phyloP scores from a whole-genome alignment of 2,797 vertebrate genomes.

The Leucoraja ocellata region DNA sequence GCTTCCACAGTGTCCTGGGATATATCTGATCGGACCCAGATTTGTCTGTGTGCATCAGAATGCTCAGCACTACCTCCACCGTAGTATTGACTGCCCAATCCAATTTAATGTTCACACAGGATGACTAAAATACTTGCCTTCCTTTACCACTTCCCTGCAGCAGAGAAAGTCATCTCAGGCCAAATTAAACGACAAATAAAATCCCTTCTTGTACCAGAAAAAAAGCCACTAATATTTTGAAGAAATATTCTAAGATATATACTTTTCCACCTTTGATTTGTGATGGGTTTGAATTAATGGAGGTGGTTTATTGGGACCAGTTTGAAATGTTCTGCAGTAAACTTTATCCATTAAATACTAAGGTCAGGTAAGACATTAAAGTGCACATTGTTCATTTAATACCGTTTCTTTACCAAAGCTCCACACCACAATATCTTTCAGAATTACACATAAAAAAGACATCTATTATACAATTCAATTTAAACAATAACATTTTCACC shows the following conservation, averaged over 20 bases:
- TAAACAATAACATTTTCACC: not conserved
- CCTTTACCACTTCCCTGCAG: conserved; percentile 11
- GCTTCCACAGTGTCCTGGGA: no score
- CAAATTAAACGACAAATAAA: conserved; percentile 11
- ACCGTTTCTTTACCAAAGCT: not conserved
- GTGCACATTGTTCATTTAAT: not conserved
- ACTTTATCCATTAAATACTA: not conserved
- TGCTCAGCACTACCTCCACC: no score
- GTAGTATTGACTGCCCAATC: no score
- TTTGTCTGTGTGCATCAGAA: no score
- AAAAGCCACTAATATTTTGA: not conserved
- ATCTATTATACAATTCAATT: not conserved
- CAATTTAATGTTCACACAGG: not conserved
- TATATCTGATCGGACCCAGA: no score
- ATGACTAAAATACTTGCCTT: not conserved
- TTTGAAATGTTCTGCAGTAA: not conserved
- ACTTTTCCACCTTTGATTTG: not conserved
- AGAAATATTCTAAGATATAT: not conserved
- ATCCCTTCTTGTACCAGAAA: not conserved
- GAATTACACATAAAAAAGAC: not conserved
- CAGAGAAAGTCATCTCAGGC: not conserved
- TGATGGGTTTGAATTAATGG: not conserved
- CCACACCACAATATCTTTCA: not conserved
- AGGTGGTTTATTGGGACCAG: not conserved
- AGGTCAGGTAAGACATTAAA: not conserved